Conservation (phyloP, 2,113 vertebrate genomes). For the Hemibagrus wyckioides region DNA sequence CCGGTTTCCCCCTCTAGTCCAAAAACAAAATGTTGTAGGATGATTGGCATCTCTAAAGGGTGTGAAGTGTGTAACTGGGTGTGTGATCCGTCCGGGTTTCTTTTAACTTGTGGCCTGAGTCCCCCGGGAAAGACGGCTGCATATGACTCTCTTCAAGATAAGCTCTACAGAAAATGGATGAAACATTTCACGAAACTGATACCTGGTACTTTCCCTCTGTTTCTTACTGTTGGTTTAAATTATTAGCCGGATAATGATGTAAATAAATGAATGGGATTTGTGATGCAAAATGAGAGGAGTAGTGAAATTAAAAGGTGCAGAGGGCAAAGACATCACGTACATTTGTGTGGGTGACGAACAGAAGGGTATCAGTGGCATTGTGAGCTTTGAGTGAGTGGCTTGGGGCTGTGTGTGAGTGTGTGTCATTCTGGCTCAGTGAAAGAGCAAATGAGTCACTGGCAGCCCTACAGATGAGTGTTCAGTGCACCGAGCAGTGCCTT, state of each 20-base stretch:
- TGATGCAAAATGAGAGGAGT: conserved; percentile 13
- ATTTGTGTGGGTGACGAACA: conserved; percentile 41
- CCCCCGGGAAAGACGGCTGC: too few species aligned
- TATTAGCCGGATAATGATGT: background rate
- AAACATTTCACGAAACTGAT: background rate
- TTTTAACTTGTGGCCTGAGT: too few species aligned
- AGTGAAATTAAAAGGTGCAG: background rate
- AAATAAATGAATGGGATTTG: background rate
- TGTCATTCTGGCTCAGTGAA: conserved; percentile 51
- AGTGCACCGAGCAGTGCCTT: conserved; percentile 24
- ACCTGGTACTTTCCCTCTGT: background rate
- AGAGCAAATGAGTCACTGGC: conserved; percentile 48
- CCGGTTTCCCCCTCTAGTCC: too few species aligned
- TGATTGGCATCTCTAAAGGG: too few species aligned
- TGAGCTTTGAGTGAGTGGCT: conserved; percentile 24
- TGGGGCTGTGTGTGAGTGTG: conserved; percentile 33
- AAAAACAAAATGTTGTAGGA: too few species aligned
- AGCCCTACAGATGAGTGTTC: conserved; percentile 48
- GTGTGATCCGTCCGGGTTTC: too few species aligned
- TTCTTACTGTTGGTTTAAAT: background rate
- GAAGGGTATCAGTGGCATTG: conserved; percentile 34
- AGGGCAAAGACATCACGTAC: conserved; percentile 12
- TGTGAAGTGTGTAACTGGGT: too few species aligned
- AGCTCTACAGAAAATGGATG: too few species aligned
- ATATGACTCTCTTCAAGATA: too few species aligned